These are phyloP conservation scores for Nebria salina DNA, from an alignment of 2,888 invertebrate genomes.

Conservation along the genomic window DNA sequence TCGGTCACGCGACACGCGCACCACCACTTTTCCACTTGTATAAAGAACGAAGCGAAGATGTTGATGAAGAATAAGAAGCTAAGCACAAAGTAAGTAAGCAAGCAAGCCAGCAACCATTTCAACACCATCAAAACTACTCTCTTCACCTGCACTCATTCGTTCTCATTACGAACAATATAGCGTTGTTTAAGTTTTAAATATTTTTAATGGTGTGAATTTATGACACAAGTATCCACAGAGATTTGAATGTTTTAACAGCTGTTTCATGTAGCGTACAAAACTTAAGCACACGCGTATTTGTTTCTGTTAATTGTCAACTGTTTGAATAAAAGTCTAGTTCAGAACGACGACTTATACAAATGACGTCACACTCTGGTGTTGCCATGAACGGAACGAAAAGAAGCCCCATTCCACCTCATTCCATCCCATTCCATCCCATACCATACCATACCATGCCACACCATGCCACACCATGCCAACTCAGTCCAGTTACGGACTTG, in stretches of 20 bases:
- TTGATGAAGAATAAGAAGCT: no score
- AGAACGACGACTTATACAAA: not conserved
- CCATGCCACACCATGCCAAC: no score
- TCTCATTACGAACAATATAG: constrained; percentile 29
- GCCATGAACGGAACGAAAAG: not conserved
- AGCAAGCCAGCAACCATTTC: not conserved
- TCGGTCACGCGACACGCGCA: not conserved
- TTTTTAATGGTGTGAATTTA: constrained; percentile 27
- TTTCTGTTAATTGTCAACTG: constrained; percentile 1
- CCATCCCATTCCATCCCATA: no score
- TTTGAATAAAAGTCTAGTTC: not conserved
- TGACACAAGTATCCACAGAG: constrained; percentile 13
- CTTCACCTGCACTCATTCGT: constrained; percentile 20
- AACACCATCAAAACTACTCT: constrained; percentile 9
- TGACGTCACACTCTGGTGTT: not conserved
- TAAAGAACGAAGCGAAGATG: not conserved
- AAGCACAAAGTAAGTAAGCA: not conserved
- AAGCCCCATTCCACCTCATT: not conserved
- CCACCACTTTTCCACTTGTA: not conserved
- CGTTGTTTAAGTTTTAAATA: constrained; percentile 33
- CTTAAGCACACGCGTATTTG: not conserved
- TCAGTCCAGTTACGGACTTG: no score
- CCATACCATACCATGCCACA: no score
- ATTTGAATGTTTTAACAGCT: constrained; percentile 28
- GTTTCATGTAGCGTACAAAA: constrained; percentile 22